These are phyloP conservation scores for Ptiloglossa arizonensis DNA, from an alignment of 1,140 invertebrate genomes.

Conservation along the genomic window DNA sequence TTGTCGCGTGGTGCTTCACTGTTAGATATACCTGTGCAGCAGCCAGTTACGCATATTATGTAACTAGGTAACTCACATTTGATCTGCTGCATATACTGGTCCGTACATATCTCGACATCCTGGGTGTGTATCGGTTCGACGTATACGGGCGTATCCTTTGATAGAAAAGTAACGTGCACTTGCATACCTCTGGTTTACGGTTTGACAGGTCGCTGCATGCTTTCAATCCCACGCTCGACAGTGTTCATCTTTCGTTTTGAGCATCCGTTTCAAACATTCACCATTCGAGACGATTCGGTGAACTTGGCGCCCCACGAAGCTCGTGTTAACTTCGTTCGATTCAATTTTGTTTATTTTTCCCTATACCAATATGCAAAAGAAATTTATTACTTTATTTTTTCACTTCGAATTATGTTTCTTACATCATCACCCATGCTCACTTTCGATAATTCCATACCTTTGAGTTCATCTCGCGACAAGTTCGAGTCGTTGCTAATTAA, in stretches of 20 bases:
- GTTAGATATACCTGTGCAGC: not conserved
- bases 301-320: no score
- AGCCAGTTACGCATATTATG: not conserved
- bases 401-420: no score
- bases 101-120: not conserved
- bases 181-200: constrained; percentile 9
- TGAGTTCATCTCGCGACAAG: no score
- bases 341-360: no score
- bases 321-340: no score
- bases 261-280: no score
- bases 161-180: not conserved
- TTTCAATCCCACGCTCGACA: constrained; percentile 13
- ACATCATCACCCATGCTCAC: no score
- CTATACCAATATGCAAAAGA: no score
- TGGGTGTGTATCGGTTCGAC: not conserved
- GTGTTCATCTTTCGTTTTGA: not conserved
- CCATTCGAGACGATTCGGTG: no score
- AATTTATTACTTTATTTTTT: no score
- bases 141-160: not conserved
- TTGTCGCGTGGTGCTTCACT: not conserved
- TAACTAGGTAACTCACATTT: constrained; percentile 1
- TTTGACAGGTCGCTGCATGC: constrained; percentile 4
- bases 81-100: not conserved
- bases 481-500: no score
- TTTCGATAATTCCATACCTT: no score